Conservation (phyloP, 2,888 invertebrate genomes). For the Chymomyza amoena region DNA sequence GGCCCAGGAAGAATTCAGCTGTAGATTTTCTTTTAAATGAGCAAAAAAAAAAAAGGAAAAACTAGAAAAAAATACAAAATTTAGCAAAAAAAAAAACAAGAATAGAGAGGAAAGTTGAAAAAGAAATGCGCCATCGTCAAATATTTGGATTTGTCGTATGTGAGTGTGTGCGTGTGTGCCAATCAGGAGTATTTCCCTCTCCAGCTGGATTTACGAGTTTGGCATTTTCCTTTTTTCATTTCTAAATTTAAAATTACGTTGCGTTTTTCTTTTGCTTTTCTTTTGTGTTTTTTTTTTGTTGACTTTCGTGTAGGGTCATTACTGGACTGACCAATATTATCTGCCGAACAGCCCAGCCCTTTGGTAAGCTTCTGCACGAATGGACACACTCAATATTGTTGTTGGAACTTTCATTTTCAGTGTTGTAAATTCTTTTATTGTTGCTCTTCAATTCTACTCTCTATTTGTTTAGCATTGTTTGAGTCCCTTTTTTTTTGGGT, state of each 20-base stretch:
- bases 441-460: constrained; percentile 32
- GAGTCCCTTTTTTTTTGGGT: constrained; percentile 5
- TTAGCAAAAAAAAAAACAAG: constrained; percentile 10
- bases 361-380: constrained; percentile 17
- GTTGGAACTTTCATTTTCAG: constrained; percentile 50
- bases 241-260: constrained; percentile 68
- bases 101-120: constrained; percentile 54
- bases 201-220: constrained; percentile 54
- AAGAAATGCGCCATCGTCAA: constrained; percentile 65
- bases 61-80: constrained; percentile 32
- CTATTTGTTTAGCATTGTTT: constrained; percentile 9
- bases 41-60: background rate
- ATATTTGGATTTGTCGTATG: constrained; percentile 65
- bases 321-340: background rate
- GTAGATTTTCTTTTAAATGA: constrained; percentile 26
- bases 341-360: background rate
- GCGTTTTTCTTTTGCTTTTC: constrained; percentile 36
- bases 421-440: constrained; percentile 34
- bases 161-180: constrained; percentile 50
- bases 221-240: constrained; percentile 39
- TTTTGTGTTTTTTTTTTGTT: constrained; percentile 23
- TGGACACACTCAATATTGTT: constrained; percentile 2
- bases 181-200: constrained; percentile 65
- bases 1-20: background rate
- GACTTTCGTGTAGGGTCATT: constrained; percentile 1